These are phyloP conservation scores for Hipparchia sbordonii DNA, from an alignment of 2,888 invertebrate genomes.

Conservation along the genomic window DNA sequence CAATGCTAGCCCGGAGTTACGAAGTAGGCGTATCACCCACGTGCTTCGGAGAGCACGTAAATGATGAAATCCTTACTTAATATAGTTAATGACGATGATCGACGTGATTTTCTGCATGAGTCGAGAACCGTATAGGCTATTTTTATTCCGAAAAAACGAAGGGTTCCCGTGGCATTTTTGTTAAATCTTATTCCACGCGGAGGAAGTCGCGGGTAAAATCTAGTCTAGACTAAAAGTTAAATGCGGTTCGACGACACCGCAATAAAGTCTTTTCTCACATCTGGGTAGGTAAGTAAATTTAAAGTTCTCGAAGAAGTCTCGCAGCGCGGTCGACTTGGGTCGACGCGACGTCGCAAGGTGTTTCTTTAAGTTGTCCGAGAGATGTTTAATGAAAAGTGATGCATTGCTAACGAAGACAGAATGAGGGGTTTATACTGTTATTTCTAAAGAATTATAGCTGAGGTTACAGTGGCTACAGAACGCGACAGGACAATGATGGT, in stretches of 20 bases:
- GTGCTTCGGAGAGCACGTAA: too few relatives aligned
- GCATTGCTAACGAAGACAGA: slow-evolving; percentile 67
- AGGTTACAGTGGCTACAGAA: too few relatives aligned
- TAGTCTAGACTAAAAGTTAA: not conserved
- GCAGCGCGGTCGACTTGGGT: slow-evolving; percentile 24
- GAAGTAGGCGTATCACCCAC: too few relatives aligned
- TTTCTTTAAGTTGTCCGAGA: slow-evolving; percentile 53
- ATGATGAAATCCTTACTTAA: too few relatives aligned
- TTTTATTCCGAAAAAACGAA: too few relatives aligned
- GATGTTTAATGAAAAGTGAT: slow-evolving; percentile 70
- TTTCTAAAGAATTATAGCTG: too few relatives aligned
- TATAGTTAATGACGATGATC: too few relatives aligned
- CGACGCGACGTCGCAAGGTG: slow-evolving; percentile 15
- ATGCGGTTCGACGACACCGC: slow-evolving; percentile 10
- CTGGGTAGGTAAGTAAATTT: slow-evolving; percentile 9
- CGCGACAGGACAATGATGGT: too few relatives aligned
- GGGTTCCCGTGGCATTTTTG: not conserved
- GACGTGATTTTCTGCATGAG: too few relatives aligned
- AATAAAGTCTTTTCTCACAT: slow-evolving; percentile 25
- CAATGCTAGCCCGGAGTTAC: too few relatives aligned
- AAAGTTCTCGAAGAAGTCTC: slow-evolving; percentile 29
- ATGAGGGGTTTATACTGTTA: slow-evolving; percentile 31
- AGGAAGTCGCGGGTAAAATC: not conserved
- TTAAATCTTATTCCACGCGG: too few relatives aligned
- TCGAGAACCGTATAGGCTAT: too few relatives aligned